Base-by-base conservation (phyloP, 92 coral and sea anemone species). In the Bergia puertoricense region DNA sequence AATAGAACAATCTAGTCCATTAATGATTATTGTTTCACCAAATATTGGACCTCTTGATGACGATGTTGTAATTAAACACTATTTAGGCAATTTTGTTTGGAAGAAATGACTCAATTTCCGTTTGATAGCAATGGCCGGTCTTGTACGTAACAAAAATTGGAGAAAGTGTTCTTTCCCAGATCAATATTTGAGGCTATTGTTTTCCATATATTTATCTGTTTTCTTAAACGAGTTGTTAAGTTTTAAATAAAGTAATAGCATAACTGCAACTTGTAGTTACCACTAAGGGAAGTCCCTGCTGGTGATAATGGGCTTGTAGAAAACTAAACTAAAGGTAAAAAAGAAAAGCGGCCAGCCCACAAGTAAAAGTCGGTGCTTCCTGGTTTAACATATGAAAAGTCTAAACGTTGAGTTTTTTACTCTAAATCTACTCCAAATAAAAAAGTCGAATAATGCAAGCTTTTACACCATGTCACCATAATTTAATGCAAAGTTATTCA, bases 151-250 rank as follows among this genome's bases (percentile, higher is more conserved):
- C 48, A 68, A 46, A 83, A n/a, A 5, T 2, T 5, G 69, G 74
- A 48, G 59, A 83, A 20, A 5, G 5, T 68, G 1, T 7, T 39
- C 4, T 81, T 83, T 83, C 77, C 86, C 77, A 83, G 65, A 42
- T 83, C 77, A 68, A 83, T 83, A 69, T 69, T 82, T 83, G 54
- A 66, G 56, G 46, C 36, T 15, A 56, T 83, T 83, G 50, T 83
- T 42, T 20, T 45, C 15, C 77, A 69, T 69, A 10, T 8, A n/a
- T 23, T 30, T 45, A 13, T 18, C 59, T 20, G 42, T 66, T 13
- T 45, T 44, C 9, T 46, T 10, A 8, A 4, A 41, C 3, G 9
- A 59, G 37, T n/a, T 71, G 30, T n/a, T 23, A n/a, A 9, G 42
- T 40, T 40, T 62, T 42, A 43, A 1, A 15, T 45, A 38, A 46